A percentile compares a stretch with the other conserved stretches of the same genome.
Evolutionary conservation across 2,888 invertebrate genomes (phyloP).

Genomic region (Eilema depressum): DNA sequence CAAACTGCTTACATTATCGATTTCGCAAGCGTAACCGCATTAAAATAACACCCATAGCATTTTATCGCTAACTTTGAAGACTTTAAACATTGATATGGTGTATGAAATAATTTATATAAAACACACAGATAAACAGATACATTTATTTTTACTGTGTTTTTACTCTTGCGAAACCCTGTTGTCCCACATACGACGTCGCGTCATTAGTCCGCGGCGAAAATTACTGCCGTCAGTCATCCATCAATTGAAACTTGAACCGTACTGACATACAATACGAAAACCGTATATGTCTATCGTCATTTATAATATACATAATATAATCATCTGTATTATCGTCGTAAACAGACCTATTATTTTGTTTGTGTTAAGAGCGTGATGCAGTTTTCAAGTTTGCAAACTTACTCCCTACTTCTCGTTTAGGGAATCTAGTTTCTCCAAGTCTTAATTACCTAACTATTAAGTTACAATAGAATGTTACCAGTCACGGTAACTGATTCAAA

Average conservation of each 20-base stretch:
- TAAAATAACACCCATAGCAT: constrained; percentile 18
- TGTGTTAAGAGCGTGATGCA: not conserved
- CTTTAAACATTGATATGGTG: constrained; percentile 15
- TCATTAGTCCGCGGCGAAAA: constrained; percentile 48
- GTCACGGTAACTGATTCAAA: too few relatives aligned
- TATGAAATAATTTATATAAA: constrained; percentile 19
- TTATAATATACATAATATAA: not conserved
- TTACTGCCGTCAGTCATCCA: constrained; percentile 53
- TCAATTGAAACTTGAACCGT: constrained; percentile 50
- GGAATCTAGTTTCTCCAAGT: too few relatives aligned
- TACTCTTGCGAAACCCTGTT: constrained; percentile 61
- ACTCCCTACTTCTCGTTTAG: not conserved
- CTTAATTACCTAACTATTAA: too few relatives aligned
- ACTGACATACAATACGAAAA: constrained; percentile 34
- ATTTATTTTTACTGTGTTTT: constrained; percentile 57
- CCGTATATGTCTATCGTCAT: constrained; percentile 2
- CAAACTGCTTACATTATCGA: constrained; percentile 9
- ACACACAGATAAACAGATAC: constrained; percentile 26
- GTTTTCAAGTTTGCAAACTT: not conserved
- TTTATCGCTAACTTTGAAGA: constrained; percentile 12
- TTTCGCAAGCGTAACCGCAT: constrained; percentile 7
- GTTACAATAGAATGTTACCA: not conserved
- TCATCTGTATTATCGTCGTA: not conserved
- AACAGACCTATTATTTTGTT: constrained; percentile 4
- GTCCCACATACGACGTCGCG: constrained; percentile 62